phyloP scores from a whole-genome alignment of 2,113 vertebrate genomes.

The Callithrix jacchus region DNA sequence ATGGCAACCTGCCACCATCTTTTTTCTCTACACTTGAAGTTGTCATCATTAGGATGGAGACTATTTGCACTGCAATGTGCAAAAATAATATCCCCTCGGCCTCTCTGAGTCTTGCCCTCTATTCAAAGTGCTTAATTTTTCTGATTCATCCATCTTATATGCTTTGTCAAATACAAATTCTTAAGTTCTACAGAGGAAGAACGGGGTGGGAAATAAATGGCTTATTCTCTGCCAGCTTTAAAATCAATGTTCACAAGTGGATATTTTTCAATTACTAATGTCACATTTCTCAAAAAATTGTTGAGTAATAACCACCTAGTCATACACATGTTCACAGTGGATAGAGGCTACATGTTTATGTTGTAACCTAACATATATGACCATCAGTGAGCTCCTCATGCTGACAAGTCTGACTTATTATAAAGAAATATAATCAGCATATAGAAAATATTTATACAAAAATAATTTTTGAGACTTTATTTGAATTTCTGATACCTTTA shows the following conservation, averaged over 20 bases:
- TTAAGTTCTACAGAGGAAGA: background rate
- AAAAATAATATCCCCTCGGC: background rate
- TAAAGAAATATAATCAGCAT: background rate
- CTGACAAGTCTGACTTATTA: background rate
- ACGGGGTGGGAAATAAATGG: background rate
- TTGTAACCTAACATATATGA: background rate
- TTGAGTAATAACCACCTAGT: background rate
- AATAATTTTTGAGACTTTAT: background rate
- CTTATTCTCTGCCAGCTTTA: constrained; percentile 38
- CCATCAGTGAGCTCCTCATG: background rate
- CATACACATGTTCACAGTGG: background rate
- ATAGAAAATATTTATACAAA: background rate
- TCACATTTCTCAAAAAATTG: constrained; percentile 15
- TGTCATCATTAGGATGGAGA: background rate
- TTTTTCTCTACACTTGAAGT: background rate
- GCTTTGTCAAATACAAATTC: background rate
- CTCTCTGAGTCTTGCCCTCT: background rate
- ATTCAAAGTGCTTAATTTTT: background rate
- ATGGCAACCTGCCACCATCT: background rate
- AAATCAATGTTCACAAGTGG: background rate
- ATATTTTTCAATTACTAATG: constrained; percentile 32
- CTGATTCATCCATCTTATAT: background rate
- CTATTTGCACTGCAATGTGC: background rate
- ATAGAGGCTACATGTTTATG: background rate
- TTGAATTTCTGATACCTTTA: background rate